These are phyloP conservation scores for Rhinoderma darwinii DNA, from an alignment of 2,113 vertebrate genomes.

Conservation along the genomic window DNA sequence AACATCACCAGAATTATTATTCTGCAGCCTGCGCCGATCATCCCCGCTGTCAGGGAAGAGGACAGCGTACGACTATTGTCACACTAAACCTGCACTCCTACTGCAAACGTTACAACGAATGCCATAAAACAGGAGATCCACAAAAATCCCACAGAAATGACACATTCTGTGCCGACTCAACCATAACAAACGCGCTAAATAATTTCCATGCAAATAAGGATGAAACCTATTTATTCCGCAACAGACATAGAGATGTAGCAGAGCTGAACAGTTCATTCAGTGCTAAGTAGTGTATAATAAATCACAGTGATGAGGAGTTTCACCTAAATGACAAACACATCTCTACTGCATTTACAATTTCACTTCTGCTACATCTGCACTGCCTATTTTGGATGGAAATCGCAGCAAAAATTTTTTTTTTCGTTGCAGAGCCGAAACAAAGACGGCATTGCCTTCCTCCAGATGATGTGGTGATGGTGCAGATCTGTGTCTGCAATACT, in stretches of 20 bases:
- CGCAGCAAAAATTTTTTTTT: not conserved
- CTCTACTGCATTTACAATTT: not conserved
- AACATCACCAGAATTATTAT: not conserved
- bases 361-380: not conserved
- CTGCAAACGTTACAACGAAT: not conserved
- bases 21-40: not conserved
- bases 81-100: not conserved
- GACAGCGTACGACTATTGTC: not conserved
- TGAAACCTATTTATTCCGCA: not conserved
- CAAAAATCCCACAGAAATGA: no score
- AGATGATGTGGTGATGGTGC: not conserved
- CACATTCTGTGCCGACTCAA: no score
- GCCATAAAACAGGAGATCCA: no score
- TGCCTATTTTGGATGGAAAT: not conserved
- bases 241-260: not conserved
- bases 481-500: constrained; percentile 12
- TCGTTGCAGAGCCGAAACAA: constrained; percentile 1
- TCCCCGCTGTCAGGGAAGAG: not conserved
- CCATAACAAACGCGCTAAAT: not conserved
- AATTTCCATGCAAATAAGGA: not conserved
- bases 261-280: not conserved
- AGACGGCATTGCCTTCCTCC: not conserved
- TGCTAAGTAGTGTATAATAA: no score
- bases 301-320: no score
- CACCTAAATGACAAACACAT: not conserved